Evolutionary conservation across 2,888 invertebrate genomes (phyloP).

Genomic region (Sceliomorpha sp.): DNA sequence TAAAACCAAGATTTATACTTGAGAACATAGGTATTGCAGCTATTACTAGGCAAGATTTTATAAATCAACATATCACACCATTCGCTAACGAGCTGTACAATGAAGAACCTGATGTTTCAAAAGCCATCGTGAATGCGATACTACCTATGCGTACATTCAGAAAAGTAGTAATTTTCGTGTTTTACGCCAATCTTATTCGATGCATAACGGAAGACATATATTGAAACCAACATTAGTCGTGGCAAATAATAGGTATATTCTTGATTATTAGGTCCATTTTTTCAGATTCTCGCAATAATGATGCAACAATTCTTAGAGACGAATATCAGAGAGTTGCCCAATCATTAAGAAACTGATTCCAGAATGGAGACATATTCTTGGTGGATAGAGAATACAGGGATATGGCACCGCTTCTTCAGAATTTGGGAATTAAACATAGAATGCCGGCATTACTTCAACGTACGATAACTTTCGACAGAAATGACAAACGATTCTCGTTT

Average conservation of each 20-base stretch:
- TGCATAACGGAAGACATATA: constrained; percentile 17
- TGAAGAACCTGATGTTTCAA: neutral
- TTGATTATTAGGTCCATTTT: constrained; percentile 24
- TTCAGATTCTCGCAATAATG: constrained; percentile 30
- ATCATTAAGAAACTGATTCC: constrained; percentile 29
- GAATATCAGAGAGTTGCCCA: constrained; percentile 20
- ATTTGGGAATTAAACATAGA: constrained; percentile 10
- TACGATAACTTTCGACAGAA: constrained; percentile 23
- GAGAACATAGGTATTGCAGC: constrained; percentile 13
- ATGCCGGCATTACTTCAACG: constrained; percentile 27
- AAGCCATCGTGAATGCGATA: constrained; percentile 14
- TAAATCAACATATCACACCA: constrained; percentile 12
- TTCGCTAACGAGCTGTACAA: constrained; percentile 20
- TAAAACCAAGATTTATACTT: constrained; percentile 14
- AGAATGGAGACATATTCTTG: constrained; percentile 28
- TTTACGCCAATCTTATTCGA: constrained; percentile 18
- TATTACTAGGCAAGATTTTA: constrained; percentile 17
- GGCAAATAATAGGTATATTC: constrained; percentile 19
- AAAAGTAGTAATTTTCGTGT: constrained; percentile 24
- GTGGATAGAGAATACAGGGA: constrained; percentile 41
- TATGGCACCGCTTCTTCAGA: constrained; percentile 7
- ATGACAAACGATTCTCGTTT: constrained; percentile 13
- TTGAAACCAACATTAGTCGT: constrained; percentile 26
- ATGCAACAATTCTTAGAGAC: constrained; percentile 34
- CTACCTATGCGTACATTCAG: constrained; percentile 16